Evolutionary conservation across 2,113 vertebrate genomes (phyloP), one percentile per base, ranked within the genome.

Genomic region (Paraplagusia blochii): DNA sequence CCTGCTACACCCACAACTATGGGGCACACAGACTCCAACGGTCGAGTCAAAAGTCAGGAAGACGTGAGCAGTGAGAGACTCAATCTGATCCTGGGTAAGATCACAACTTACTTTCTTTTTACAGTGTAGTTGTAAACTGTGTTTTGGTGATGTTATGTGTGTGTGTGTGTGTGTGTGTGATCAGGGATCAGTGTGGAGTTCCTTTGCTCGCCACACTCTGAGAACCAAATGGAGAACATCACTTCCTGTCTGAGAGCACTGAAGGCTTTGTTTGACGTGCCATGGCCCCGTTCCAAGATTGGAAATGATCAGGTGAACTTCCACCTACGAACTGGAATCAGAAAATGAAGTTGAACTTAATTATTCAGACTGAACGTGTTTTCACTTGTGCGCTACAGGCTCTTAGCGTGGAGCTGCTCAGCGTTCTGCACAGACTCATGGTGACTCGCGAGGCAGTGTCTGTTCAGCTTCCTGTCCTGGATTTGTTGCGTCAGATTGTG

Each of bases 1-100:
- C 95, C 95, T 50, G 95, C 95, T 46, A 98, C 95, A 9, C 95
- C 95, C 68, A 98, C 94, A 64, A 93, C 94, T 53, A 93, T 97
- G 93, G 94, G 94, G 57, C 92, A 92, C 65, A 91, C 85, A 11
- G 87, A 88, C 47, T 90, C 90, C 19, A 85, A 77, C 61, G 80
- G 84, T 49, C 58, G 60, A 51, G 83, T 90, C n/a, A 94, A 94
- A 76, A 95, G 95, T 60, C 94, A 93, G 1, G 95, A 97, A 60
- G 95, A 98, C 79, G 51, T 97, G 69, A 93, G 89, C 80, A 76
- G 89, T 0, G 95, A 98, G 42, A 90, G 93, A 45, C 91, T 97
- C 62, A 86, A 97, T 74, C 93, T 98, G 47, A 92, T 97, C 35
- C 84, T 98, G 80, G 95, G 95, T 97, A 42, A 39, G 10, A 11